Percentiles rank a stretch among this genome's conserved stretches.
These are phyloP conservation scores for Syrmaticus mikado DNA, from an alignment of 2,113 vertebrate genomes.

Conservation along the genomic window DNA sequence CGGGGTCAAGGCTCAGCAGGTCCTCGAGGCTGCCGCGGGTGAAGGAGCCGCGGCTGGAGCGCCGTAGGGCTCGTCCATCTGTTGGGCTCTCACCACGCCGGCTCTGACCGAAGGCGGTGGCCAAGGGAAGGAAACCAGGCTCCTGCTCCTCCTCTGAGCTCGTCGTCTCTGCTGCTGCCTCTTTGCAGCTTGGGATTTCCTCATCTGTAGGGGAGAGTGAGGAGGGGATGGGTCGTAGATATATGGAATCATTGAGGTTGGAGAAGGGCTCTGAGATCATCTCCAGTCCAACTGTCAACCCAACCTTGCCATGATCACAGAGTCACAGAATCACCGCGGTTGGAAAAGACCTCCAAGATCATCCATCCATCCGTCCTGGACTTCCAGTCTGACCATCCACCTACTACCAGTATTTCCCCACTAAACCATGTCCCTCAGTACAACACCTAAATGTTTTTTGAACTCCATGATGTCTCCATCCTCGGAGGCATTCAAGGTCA, in stretches of 20 bases:
- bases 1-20: slow-evolving; percentile 92
- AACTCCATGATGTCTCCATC: background rate
- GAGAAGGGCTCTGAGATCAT: background rate
- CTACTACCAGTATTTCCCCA: too few species aligned
- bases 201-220: slow-evolving; percentile 80
- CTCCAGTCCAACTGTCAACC: background rate
- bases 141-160: slow-evolving; percentile 98
- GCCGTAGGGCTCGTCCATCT: slow-evolving; percentile 90
- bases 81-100: slow-evolving; percentile 84
- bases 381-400: too few species aligned
- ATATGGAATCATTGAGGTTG: background rate
- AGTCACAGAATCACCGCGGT: too few species aligned
- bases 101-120: slow-evolving; percentile 77
- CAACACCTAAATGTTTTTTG: too few species aligned
- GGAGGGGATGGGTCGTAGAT: background rate
- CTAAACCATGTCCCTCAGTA: too few species aligned
- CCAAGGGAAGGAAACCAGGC: slow-evolving; percentile 79
- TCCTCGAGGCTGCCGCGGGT: slow-evolving; percentile 95
- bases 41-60: slow-evolving; percentile 94
- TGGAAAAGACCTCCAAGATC: too few species aligned
- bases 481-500: background rate
- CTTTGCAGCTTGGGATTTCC: slow-evolving; percentile 91
- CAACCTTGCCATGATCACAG: background rate
- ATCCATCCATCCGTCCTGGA: too few species aligned
- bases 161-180: slow-evolving; percentile 89